phyloP scores from a whole-genome alignment of 2,888 invertebrate species.

The Leucophora obtusa region DNA sequence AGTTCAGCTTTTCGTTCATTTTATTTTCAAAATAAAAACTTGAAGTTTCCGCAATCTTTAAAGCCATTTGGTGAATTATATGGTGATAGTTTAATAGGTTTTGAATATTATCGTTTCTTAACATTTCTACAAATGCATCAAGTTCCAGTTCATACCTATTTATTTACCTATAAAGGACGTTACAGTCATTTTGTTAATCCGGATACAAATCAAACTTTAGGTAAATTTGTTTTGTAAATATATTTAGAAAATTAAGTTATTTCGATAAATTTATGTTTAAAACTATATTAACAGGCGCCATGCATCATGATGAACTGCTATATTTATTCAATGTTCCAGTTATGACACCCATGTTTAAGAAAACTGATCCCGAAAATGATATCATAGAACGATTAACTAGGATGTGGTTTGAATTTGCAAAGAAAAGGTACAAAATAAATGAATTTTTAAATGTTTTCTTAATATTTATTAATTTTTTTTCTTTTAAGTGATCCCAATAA shows the following conservation, averaged over 20 bases:
- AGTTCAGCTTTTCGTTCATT: constrained; percentile 66
- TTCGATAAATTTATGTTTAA: constrained; percentile 34
- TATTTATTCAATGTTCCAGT: constrained; percentile 76
- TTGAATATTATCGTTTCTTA: constrained; percentile 80
- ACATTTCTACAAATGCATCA: constrained; percentile 78
- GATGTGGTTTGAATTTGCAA: constrained; percentile 78
- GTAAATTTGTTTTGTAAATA: constrained; percentile 70
- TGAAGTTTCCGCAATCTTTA: constrained; percentile 66
- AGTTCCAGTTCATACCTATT: constrained; percentile 82
- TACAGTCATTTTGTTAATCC: constrained; percentile 80
- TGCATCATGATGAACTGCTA: constrained; percentile 79
- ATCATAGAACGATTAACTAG: constrained; percentile 78
- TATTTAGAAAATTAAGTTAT: background rate
- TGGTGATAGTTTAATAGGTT: constrained; percentile 81
- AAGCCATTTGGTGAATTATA: constrained; percentile 77
- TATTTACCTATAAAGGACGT: constrained; percentile 82
- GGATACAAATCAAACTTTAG: constrained; percentile 78
- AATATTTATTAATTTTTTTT: background rate
- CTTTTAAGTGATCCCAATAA: constrained; percentile 73
- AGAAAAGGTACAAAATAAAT: constrained; percentile 68
- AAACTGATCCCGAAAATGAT: constrained; percentile 76
- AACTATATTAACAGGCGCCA: constrained; percentile 74
- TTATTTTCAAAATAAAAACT: constrained; percentile 68
- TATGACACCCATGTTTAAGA: constrained; percentile 74
- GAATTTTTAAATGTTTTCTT: background rate